A percentile compares a stretch with the other conserved stretches of the same genome.
phyloP scores from a whole-genome alignment of 2,113 vertebrate species.

The Tinamus guttatus region DNA sequence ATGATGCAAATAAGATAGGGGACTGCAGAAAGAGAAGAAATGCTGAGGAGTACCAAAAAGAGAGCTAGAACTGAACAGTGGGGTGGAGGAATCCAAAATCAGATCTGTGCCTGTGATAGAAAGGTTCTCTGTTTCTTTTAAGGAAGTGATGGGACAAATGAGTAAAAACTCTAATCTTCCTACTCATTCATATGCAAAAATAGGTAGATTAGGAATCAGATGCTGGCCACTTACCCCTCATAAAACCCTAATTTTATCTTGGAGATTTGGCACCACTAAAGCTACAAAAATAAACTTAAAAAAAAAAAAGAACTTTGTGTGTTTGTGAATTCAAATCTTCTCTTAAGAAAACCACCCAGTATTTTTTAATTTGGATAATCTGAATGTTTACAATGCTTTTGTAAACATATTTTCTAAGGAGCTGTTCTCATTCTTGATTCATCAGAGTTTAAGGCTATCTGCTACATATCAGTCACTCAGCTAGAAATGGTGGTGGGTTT shows the following conservation, averaged over 20 bases:
- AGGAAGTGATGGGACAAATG: no score
- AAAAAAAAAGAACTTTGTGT: no score
- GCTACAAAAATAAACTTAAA: no score
- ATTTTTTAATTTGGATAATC: no score
- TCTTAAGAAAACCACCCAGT: no score
- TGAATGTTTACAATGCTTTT: no score
- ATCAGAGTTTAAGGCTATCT: background rate
- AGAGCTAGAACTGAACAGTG: background rate
- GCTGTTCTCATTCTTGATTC: no score
- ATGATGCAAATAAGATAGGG: background rate
- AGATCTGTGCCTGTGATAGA: background rate
- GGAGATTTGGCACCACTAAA: background rate
- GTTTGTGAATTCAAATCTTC: no score
- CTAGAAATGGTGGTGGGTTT: constrained; percentile 28
- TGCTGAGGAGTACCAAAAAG: background rate
- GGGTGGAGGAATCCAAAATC: background rate
- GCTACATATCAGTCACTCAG: constrained; percentile 31
- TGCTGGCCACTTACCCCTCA: background rate
- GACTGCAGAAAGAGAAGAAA: background rate
- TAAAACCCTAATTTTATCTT: background rate
- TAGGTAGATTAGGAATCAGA: background rate
- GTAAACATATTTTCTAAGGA: no score
- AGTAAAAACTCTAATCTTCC: background rate
- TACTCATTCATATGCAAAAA: background rate
- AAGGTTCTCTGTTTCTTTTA: no score